Percentiles rank a stretch among this genome's conserved stretches.
phyloP scores from a whole-genome alignment of 1,140 invertebrate genomes.

The Chlorops oryzae region DNA sequence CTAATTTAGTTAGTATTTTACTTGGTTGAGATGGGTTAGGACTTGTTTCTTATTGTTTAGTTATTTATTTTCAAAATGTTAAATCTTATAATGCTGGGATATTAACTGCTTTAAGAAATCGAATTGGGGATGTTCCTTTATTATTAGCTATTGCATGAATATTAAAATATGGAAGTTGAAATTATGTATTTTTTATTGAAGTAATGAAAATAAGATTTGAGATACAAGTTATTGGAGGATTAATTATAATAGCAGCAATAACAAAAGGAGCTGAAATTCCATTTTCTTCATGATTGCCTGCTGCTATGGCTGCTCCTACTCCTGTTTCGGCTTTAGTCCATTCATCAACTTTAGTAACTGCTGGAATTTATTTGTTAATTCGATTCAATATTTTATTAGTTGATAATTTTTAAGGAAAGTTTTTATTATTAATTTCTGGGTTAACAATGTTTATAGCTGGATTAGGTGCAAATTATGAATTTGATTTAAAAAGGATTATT shows the following conservation, averaged over 20 bases:
- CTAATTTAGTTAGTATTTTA: constrained; percentile 62
- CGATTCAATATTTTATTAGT: constrained; percentile 52
- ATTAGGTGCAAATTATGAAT: constrained; percentile 55
- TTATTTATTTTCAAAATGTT: constrained; percentile 60
- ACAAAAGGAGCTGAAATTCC: constrained; percentile 71
- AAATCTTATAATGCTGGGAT: constrained; percentile 58
- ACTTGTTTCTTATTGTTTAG: constrained; percentile 59
- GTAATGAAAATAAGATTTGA: constrained; percentile 46
- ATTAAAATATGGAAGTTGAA: constrained; percentile 52
- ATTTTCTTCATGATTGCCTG: constrained; percentile 62
- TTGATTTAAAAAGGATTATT: constrained; percentile 67
- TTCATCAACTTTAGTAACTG: constrained; percentile 68
- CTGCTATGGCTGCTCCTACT: constrained; percentile 64
- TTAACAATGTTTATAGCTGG: constrained; percentile 59
- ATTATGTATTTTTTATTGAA: constrained; percentile 50
- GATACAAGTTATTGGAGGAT: constrained; percentile 48
- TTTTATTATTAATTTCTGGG: constrained; percentile 49
- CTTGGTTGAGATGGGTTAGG: constrained; percentile 64
- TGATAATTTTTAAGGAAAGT: constrained; percentile 30
- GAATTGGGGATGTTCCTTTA: constrained; percentile 56
- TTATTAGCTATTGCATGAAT: constrained; percentile 54
- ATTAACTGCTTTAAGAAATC: constrained; percentile 58
- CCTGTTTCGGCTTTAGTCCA: constrained; percentile 66
- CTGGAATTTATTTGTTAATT: constrained; percentile 65
- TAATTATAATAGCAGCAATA: constrained; percentile 54